Base-by-base conservation (phyloP, 2,888 invertebrate species). In the Hemicrepidius hirtus region DNA sequence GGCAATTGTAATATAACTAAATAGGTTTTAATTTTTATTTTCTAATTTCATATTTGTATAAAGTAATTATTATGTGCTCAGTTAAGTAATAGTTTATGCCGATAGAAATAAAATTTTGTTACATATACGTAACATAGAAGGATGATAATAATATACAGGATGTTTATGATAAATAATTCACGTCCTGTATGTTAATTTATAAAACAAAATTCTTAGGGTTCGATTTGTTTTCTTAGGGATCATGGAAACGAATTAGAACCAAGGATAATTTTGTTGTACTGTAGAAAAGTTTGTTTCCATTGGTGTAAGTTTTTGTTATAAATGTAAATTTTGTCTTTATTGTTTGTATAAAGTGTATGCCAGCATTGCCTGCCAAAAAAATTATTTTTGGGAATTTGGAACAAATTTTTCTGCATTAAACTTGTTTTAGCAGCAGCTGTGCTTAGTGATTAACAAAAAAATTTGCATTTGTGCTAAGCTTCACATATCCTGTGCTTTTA, bases 401-500 rank as follows among this genome's bases (percentile, higher is more conserved):
- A 63, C 57, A 50, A 28, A 49, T 63, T 72, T 64, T 55, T 72
- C 59, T 64, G 49, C 53, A 21, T 5, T 10, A 35, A 13, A 16
- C n/a, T n/a, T 32, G 35, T 41, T 20, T 16, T 13, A 20, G n/a
- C 57, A 66, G 13, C 50, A 65, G 60, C 71, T 62, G 63, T 70
- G 53, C 55, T 65, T 69, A 67, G 68, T 66, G 50, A 65, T 60
- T 73, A 65, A 65, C 35, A 59, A 69, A 24, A 24, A 32, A 66
- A 62, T 21, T 50, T 65, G 20, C 35, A 60, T 59, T 66, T 69
- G 68, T 68, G 72, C 72, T 72, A 68, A 46, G 72, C 65, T 74
- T 70, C 49, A 71, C 71, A 74, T 74, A 74, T 74, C 71, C 68
- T 74, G 60, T 74, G 74, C 74, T 71, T 70, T 74, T 74, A 74